These are phyloP conservation scores for Chelonoidis abingdonii DNA, from an alignment of 2,113 vertebrate species.

Conservation along the genomic window DNA sequence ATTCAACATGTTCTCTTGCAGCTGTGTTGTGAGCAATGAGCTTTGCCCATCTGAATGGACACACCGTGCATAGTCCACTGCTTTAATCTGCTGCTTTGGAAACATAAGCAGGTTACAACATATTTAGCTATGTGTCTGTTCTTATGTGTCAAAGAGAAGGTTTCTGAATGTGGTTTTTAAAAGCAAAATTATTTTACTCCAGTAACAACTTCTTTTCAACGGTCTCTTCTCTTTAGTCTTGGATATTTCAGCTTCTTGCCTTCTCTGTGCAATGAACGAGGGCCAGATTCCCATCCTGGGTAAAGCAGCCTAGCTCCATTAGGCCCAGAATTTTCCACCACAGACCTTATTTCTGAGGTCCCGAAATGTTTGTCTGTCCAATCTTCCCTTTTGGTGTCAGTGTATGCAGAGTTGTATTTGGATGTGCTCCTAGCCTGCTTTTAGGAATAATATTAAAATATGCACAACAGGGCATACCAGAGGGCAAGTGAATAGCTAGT, in stretches of 20 bases:
- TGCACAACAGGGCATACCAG: neutral
- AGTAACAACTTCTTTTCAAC: constrained; percentile 51
- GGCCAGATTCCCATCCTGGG: constrained; percentile 19
- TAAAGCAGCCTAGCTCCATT: constrained; percentile 57
- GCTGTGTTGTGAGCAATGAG: constrained; percentile 70
- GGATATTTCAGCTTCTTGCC: constrained; percentile 28
- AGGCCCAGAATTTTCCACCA: constrained; percentile 13
- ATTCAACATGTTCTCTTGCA: constrained; percentile 65
- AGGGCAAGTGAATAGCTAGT: neutral
- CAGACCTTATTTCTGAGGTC: neutral
- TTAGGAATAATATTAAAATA: neutral
- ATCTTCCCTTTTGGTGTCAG: neutral
- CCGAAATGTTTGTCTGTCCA: neutral
- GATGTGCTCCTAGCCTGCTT: neutral
- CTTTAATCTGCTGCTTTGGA: constrained; percentile 72
- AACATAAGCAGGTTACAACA: constrained; percentile 54
- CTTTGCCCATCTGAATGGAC: constrained; percentile 76
- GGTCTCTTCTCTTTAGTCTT: constrained; percentile 23
- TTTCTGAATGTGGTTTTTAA: constrained; percentile 59
- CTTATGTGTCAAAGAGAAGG: constrained; percentile 69
- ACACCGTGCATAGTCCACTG: constrained; percentile 71
- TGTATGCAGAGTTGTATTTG: neutral
- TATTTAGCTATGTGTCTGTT: constrained; percentile 64
- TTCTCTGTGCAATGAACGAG: constrained; percentile 21
- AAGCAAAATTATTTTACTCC: constrained; percentile 69